phyloP scores from a whole-genome alignment of 2,113 vertebrate genomes.

The Microtus richardsoni region DNA sequence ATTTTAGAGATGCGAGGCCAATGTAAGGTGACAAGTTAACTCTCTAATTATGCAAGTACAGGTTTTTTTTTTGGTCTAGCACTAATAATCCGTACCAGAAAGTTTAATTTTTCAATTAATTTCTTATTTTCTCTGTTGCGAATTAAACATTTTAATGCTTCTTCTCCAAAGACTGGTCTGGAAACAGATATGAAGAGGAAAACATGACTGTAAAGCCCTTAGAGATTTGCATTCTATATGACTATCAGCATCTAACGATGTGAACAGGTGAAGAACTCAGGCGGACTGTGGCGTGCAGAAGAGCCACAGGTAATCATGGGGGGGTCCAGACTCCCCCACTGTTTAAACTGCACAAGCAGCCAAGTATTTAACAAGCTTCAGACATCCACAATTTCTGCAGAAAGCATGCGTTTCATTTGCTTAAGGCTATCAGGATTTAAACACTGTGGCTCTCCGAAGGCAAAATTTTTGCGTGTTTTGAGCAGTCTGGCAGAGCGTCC shows the following conservation, averaged over 20 bases:
- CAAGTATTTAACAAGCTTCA: slow-evolving; percentile 44
- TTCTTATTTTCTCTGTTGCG: slow-evolving; percentile 55
- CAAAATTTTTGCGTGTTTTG: background rate
- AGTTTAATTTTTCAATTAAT: slow-evolving; percentile 62
- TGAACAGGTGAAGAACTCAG: background rate
- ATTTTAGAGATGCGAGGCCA: slow-evolving; percentile 47
- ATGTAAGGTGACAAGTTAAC: slow-evolving; percentile 25
- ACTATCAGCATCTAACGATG: background rate
- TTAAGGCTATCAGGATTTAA: background rate
- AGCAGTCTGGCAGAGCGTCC: background rate
- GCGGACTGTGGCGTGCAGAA: background rate
- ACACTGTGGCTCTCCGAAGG: background rate
- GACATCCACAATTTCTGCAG: background rate
- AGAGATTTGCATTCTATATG: background rate
- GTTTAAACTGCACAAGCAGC: slow-evolving; percentile 5
- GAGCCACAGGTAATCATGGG: slow-evolving; percentile 9
- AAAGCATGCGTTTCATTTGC: background rate
- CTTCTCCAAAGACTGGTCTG: background rate
- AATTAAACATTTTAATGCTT: slow-evolving; percentile 62
- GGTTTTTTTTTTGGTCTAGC: slow-evolving; percentile 48
- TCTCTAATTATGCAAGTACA: slow-evolving; percentile 46
- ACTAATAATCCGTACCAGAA: slow-evolving; percentile 40
- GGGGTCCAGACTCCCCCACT: background rate
- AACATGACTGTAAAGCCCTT: background rate
- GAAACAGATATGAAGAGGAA: slow-evolving; percentile 32